Evolutionary conservation across 2,113 vertebrate species (phyloP).

Genomic region (Takifugu flavidus): DNA sequence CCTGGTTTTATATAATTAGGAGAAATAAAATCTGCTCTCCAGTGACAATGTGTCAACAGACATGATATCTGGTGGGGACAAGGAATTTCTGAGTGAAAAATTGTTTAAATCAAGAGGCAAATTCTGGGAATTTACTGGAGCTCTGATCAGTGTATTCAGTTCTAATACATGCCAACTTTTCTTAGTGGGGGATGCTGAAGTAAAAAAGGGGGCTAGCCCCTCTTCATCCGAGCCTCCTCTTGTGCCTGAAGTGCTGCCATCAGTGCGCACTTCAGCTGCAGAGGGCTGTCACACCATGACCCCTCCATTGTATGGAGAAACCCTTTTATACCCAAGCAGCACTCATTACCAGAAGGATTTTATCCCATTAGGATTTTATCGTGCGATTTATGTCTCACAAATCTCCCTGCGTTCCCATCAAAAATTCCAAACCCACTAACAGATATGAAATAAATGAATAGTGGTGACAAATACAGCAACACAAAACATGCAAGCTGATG

Average conservation of each 20-base stretch:
- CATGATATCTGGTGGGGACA: too few species aligned
- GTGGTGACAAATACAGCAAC: too few species aligned
- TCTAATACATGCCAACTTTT: slow-evolving; percentile 1
- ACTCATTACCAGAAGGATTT: slow-evolving; percentile 33
- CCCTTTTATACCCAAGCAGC: slow-evolving; percentile 34
- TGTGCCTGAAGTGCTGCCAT: slow-evolving; percentile 45
- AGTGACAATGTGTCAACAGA: too few species aligned
- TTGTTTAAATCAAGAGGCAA: not conserved
- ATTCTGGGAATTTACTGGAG: not conserved
- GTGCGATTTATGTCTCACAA: not conserved
- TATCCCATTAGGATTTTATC: slow-evolving; percentile 6
- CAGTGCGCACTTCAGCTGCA: slow-evolving; percentile 37
- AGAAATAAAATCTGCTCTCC: too few species aligned
- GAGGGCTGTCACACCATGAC: slow-evolving; percentile 29
- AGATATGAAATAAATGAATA: too few species aligned
- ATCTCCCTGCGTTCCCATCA: too few species aligned
- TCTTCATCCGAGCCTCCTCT: slow-evolving; percentile 32
- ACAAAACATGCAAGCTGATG: too few species aligned
- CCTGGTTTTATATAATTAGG: too few species aligned
- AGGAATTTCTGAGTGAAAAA: too few species aligned
- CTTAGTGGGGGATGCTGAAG: slow-evolving; percentile 11
- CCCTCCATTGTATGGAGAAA: slow-evolving; percentile 27
- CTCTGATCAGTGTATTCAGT: not conserved
- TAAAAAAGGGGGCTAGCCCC: slow-evolving; percentile 9
- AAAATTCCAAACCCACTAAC: too few species aligned